Evolutionary conservation across 2,113 vertebrate species (phyloP).

Genomic region (Sapajus apella): DNA sequence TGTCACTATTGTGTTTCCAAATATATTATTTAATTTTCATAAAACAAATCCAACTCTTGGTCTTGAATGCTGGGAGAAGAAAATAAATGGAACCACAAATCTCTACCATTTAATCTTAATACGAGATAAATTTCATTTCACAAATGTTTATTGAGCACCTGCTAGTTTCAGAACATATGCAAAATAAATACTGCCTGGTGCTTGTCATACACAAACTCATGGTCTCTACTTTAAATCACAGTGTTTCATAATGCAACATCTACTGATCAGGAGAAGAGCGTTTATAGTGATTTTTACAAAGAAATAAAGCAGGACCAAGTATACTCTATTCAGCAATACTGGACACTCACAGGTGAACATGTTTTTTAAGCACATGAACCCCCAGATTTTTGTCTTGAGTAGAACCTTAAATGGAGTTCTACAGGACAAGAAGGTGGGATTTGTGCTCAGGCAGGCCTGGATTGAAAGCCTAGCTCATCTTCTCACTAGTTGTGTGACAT

Average conservation of each 20-base stretch:
- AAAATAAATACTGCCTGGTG: background rate
- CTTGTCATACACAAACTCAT: background rate
- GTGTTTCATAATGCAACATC: background rate
- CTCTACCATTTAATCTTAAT: conserved; percentile 13
- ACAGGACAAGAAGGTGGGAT: background rate
- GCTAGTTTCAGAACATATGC: background rate
- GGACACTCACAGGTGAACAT: background rate
- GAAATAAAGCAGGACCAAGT: background rate
- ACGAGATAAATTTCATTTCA: conserved; percentile 7
- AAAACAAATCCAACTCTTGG: conserved; percentile 30
- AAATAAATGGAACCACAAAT: conserved; percentile 42
- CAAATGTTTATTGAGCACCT: background rate
- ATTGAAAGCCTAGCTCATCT: background rate
- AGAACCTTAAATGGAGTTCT: background rate
- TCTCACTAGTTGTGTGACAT: too few relatives aligned
- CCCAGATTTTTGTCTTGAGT: background rate
- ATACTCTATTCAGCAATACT: background rate
- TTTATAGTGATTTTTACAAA: background rate
- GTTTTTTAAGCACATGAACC: background rate
- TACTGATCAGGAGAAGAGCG: background rate
- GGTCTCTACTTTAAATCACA: background rate
- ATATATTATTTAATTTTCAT: conserved; percentile 19
- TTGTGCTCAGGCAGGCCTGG: too few relatives aligned
- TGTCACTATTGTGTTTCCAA: conserved; percentile 22
- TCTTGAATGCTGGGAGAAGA: conserved; percentile 27